A percentile compares a stretch with the other conserved stretches of the same genome.
These are phyloP conservation scores for Aythya baeri DNA, from an alignment of 2,113 vertebrate species.

Conservation along the genomic window DNA sequence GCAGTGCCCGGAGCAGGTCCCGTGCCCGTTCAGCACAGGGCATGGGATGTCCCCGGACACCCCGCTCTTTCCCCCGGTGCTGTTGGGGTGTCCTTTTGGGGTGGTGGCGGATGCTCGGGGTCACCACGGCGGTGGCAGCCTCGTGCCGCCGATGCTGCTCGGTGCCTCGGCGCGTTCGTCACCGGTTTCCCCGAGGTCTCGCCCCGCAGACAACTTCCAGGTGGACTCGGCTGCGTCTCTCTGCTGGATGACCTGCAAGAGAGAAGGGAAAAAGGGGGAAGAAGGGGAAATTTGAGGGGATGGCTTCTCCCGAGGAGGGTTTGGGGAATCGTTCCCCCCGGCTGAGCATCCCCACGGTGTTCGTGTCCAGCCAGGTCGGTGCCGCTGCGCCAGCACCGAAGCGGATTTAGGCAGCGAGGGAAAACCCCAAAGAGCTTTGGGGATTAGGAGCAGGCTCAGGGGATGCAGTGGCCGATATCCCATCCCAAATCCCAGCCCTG, in stretches of 20 bases:
- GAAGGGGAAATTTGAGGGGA: not conserved
- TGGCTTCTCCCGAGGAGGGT: not conserved
- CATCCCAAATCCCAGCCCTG: not conserved
- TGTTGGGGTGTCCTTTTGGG: not conserved
- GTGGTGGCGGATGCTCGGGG: not conserved
- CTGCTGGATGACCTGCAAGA: not conserved
- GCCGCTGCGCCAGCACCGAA: not conserved
- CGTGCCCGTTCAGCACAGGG: too few species aligned
- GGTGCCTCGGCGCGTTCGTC: not conserved
- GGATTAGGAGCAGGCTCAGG: not conserved
- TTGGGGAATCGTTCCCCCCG: too few species aligned
- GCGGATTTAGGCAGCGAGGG: not conserved
- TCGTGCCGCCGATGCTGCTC: not conserved
- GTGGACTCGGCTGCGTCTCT: not conserved
- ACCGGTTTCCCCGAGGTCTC: not conserved
- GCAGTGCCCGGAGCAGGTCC: too few species aligned
- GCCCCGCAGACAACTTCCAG: not conserved
- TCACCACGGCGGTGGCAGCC: not conserved
- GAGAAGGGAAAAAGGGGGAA: not conserved
- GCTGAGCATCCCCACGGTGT: not conserved
- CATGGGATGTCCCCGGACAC: not conserved
- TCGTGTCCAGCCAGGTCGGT: not conserved
- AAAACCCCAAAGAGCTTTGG: not conserved
- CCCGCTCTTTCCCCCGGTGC: not conserved
- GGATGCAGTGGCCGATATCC: not conserved